phyloP scores from a whole-genome alignment of 2,113 vertebrate genomes.

The Sarotherodon lohbergeri region DNA sequence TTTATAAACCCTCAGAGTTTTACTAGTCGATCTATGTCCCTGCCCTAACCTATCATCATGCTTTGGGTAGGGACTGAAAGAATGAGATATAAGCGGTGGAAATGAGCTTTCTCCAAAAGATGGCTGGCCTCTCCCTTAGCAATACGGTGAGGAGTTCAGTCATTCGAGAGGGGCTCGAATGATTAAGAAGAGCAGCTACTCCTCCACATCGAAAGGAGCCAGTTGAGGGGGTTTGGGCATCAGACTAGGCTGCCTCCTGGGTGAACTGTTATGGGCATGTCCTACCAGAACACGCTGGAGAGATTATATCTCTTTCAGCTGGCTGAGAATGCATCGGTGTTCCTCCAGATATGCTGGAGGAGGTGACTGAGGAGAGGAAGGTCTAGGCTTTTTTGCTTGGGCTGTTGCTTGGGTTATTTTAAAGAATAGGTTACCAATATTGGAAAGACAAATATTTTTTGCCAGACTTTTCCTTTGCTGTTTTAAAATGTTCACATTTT shows the following conservation, averaged over 20 bases:
- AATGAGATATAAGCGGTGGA: neutral
- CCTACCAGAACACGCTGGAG: neutral
- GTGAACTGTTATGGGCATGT: neutral
- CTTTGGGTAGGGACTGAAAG: neutral
- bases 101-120: neutral
- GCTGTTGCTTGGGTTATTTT: neutral
- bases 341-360: neutral
- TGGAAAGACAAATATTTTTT: neutral
- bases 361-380: neutral
- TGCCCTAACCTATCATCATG: rapidly evolving
- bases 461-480: neutral
- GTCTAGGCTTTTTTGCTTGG: neutral
- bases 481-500: neutral
- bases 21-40: neutral
- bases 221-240: neutral
- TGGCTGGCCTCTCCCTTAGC: neutral
- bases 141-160: neutral
- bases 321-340: neutral
- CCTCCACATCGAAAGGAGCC: neutral
- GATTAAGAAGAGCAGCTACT: neutral
- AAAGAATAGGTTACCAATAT: neutral
- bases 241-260: neutral
- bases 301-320: neutral
- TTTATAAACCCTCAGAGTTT: neutral
- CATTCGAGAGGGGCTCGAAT: neutral